Conservation (phyloP, 2,113 vertebrate species). For the Semnornis frantzii region DNA sequence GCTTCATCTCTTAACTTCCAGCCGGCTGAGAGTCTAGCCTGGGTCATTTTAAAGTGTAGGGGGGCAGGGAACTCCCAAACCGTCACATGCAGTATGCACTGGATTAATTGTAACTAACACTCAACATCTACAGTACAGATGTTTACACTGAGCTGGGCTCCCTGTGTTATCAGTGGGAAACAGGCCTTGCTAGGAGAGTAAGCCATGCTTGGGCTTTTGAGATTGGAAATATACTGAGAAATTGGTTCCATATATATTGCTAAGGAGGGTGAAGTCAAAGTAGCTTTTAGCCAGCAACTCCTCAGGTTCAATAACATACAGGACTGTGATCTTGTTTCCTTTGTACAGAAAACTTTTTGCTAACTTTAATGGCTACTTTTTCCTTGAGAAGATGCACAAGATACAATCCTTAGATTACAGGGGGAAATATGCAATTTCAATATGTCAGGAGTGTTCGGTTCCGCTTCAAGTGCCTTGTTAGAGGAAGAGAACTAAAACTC, state of each 20-base stretch:
- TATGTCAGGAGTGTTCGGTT: too few relatives aligned
- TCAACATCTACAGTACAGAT: neutral
- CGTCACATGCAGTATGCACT: too few relatives aligned
- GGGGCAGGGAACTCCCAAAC: too few relatives aligned
- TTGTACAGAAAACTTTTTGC: neutral
- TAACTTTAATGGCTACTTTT: neutral
- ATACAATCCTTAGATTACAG: neutral
- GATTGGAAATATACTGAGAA: neutral
- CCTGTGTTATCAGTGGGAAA: neutral
- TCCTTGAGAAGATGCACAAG: neutral
- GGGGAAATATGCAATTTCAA: too few relatives aligned
- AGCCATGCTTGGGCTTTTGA: neutral
- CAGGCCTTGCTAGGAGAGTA: neutral
- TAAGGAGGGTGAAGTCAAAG: neutral
- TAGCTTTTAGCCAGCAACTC: neutral
- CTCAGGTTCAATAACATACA: neutral
- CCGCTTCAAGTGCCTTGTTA: neutral
- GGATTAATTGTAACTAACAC: neutral
- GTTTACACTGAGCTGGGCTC: neutral
- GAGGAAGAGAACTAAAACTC: neutral
- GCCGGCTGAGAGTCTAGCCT: too few relatives aligned
- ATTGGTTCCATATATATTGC: neutral
- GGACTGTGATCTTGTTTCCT: neutral
- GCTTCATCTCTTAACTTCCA: too few relatives aligned
- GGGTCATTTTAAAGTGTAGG: too few relatives aligned